Base-by-base conservation (phyloP, 2,797 vertebrate species). In the Centroberyx gerrardi region DNA sequence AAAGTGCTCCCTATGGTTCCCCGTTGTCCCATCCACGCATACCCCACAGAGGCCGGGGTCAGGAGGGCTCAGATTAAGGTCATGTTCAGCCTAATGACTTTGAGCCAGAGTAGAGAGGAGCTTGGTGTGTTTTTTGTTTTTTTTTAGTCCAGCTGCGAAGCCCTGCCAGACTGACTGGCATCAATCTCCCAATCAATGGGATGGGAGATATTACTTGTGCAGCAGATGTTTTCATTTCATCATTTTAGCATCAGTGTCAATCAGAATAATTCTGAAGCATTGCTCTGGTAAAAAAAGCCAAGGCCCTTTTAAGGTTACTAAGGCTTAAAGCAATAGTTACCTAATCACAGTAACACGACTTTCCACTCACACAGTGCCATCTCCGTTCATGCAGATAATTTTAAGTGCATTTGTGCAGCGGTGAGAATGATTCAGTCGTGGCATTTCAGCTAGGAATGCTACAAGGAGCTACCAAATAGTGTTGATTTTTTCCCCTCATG, bases 341-440 rank as follows among this genome's bases (percentile, higher is more conserved):
- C 72, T 74, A 76, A 83, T 85, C 86, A 60, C 58, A 72, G 52
- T 62, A 82, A 82, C 89, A 90, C 72, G 80, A 84, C 75, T 88
- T 81, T 84, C 82, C 82, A 84, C 88, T 91, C 71, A 59, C 55
- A 40, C 54, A 22, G 72, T 40, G 63, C 54, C 48, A 40, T 81
- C 49, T 88, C 76, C 27, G 1, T 73, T 86, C 78, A 85, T 71
- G 55, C 48, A 14, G 62, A 81, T 66, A 5, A 72, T 73, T 82
- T 81, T 69, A 84, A 88, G 79, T 83, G 86, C 74, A 64, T 83
- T 86, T 79, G 68, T 86, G 84, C 76, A 72, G 51, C 8, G 64
- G 53, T 72, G 78, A 71, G 72, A 76, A 65, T 79, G 74, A 89
- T 85, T 85, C 81, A 82, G 56, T 62, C n/a, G 27, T 86, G 82